Conservation (phyloP, 2,113 vertebrate genomes). For the Dasyornis broadbenti region DNA sequence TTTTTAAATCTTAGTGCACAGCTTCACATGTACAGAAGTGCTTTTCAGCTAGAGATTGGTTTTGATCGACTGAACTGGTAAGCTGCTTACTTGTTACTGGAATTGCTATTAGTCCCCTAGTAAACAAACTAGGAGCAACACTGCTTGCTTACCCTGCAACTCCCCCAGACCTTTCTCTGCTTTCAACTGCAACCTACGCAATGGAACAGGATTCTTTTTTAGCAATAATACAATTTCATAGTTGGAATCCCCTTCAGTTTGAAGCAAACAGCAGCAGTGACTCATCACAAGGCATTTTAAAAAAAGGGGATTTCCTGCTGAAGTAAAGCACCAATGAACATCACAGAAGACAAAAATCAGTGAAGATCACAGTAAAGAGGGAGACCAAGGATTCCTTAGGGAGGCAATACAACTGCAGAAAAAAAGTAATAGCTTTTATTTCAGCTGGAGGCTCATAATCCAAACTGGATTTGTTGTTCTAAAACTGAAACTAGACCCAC, state of each 20-base stretch:
- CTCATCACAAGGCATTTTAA: constrained; percentile 15
- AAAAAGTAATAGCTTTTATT: neutral
- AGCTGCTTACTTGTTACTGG: neutral
- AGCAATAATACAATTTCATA: constrained; percentile 6
- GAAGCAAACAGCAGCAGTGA: constrained; percentile 36
- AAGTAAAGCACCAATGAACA: constrained; percentile 7
- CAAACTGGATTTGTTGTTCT: neutral
- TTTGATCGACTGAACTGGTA: neutral
- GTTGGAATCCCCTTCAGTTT: constrained; percentile 37
- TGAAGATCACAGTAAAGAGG: neutral
- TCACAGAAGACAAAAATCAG: neutral
- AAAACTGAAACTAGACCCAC: neutral
- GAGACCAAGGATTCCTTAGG: neutral
- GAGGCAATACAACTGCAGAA: neutral
- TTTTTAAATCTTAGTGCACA: neutral
- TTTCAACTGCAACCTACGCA: constrained; percentile 8
- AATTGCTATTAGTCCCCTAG: neutral
- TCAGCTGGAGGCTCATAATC: neutral
- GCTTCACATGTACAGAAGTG: neutral
- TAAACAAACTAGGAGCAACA: neutral
- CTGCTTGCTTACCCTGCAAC: neutral
- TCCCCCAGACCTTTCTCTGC: neutral
- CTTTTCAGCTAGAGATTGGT: neutral
- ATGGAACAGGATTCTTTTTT: constrained; percentile 34
- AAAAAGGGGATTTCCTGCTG: constrained; percentile 32